Percentiles rank a stretch among this genome's conserved stretches.
phyloP scores from a whole-genome alignment of 1,140 invertebrate species.

The Dendroctonus valens region DNA sequence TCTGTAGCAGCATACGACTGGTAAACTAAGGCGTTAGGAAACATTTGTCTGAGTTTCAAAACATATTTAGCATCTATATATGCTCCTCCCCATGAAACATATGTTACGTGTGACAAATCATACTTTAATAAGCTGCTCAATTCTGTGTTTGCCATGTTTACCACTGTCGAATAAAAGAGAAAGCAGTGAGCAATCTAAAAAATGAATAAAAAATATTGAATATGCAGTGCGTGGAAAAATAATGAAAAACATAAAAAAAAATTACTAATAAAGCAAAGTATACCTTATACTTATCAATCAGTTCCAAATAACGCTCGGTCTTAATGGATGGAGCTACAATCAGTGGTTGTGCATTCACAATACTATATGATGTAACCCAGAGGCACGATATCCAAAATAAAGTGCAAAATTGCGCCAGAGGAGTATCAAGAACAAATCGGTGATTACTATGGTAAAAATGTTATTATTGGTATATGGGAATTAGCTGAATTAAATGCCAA shows the following conservation, averaged over 20 bases:
- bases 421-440: background rate
- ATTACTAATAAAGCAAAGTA: background rate
- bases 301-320: background rate
- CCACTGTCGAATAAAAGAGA: background rate
- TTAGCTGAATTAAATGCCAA: background rate
- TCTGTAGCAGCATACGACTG: background rate
- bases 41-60: background rate
- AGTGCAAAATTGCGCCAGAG: background rate
- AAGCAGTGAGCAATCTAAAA: background rate
- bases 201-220: no score
- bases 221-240: no score
- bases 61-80: background rate
- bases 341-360: background rate
- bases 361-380: background rate
- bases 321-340: background rate
- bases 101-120: background rate
- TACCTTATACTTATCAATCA: slow-evolving; percentile 6
- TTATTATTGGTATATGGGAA: background rate
- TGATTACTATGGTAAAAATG: background rate
- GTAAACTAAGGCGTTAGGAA: background rate
- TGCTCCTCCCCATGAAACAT: background rate
- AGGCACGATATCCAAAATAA: background rate
- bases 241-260: background rate
- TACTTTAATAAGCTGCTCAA: background rate
- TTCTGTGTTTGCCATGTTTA: background rate